Percentiles rank a stretch among this genome's conserved stretches.
phyloP scores from a whole-genome alignment of 2,113 vertebrate genomes.

The Bucco capensis region DNA sequence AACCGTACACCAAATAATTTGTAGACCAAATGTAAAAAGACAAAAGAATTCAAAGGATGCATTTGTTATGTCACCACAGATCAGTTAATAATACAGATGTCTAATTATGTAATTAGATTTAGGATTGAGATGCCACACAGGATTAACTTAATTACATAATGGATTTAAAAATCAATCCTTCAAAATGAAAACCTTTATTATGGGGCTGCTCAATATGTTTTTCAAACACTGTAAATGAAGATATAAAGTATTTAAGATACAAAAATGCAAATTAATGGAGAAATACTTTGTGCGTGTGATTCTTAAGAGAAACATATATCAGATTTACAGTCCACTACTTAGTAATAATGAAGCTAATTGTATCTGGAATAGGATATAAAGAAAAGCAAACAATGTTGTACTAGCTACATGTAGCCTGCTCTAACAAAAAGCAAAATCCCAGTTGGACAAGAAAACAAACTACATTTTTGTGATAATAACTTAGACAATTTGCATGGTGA shows the following conservation, averaged over 20 bases:
- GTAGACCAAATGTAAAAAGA: background rate
- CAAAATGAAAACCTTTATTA: slow-evolving; percentile 37
- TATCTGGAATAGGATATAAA: background rate
- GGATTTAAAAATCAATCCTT: slow-evolving; percentile 35
- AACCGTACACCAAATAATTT: background rate
- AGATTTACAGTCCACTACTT: slow-evolving; percentile 11
- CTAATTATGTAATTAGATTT: slow-evolving; percentile 64
- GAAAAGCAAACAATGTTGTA: background rate
- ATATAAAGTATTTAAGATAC: slow-evolving; percentile 6
- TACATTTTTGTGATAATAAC: background rate
- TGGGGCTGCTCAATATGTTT: background rate
- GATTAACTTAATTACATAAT: slow-evolving; percentile 60
- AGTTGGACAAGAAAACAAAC: background rate
- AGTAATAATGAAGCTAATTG: slow-evolving; percentile 1
- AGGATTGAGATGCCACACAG: slow-evolving; percentile 40
- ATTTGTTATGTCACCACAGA: slow-evolving; percentile 35
- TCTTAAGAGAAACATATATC: background rate
- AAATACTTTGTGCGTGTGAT: background rate
- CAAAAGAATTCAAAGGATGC: slow-evolving; percentile 13
- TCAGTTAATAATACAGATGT: slow-evolving; percentile 51
- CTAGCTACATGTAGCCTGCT: background rate
- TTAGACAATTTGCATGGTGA: background rate
- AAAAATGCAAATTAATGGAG: slow-evolving; percentile 17
- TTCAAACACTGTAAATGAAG: background rate
- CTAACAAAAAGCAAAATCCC: background rate